A percentile compares a stretch with the other conserved stretches of the same genome.
These are phyloP conservation scores for Schizopygopsis malacanthus DNA, from an alignment of 2,797 vertebrate species.

Conservation along the genomic window DNA sequence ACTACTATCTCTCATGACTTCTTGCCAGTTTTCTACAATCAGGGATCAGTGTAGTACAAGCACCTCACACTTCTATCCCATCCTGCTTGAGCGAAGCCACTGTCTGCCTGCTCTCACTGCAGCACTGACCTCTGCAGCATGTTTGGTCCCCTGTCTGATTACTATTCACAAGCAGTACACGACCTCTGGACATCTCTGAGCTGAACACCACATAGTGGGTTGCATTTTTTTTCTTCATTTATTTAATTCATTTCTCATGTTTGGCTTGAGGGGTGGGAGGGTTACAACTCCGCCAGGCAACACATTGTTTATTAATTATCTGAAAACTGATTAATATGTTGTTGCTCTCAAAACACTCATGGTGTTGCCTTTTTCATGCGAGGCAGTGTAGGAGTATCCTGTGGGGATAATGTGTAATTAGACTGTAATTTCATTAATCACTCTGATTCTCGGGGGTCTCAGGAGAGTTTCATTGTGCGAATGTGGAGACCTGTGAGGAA, in stretches of 20 bases:
- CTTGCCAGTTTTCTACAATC: background rate
- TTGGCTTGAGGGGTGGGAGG: slow-evolving; percentile 3
- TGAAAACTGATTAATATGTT: slow-evolving; percentile 32
- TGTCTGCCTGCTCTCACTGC: slow-evolving; percentile 7
- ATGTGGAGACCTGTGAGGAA: slow-evolving; percentile 15
- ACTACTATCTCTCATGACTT: background rate
- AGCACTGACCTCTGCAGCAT: slow-evolving; percentile 31
- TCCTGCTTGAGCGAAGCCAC: slow-evolving; percentile 5
- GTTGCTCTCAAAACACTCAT: slow-evolving; percentile 38
- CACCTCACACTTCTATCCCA: slow-evolving; percentile 7
- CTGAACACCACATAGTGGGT: slow-evolving; percentile 23
- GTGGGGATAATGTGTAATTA: slow-evolving; percentile 51
- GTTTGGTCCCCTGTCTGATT: slow-evolving; percentile 16
- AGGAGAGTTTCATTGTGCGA: slow-evolving; percentile 37
- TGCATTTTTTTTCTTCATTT: slow-evolving; percentile 25
- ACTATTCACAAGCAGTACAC: slow-evolving; percentile 22
- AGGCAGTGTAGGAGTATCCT: slow-evolving; percentile 14
- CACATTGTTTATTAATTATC: slow-evolving; percentile 24
- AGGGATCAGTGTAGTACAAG: slow-evolving; percentile 11
- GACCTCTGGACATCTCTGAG: slow-evolving; percentile 27
- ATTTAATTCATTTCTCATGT: slow-evolving; percentile 20
- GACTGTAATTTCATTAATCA: slow-evolving; percentile 49
- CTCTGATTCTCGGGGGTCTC: slow-evolving; percentile 4
- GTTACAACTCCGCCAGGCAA: slow-evolving; percentile 24
- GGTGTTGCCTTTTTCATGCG: slow-evolving; percentile 17